Percentiles rank a stretch among this genome's conserved stretches.
These are phyloP conservation scores for Lithophane leautieri DNA, from an alignment of 2,888 invertebrate species.

Conservation along the genomic window DNA sequence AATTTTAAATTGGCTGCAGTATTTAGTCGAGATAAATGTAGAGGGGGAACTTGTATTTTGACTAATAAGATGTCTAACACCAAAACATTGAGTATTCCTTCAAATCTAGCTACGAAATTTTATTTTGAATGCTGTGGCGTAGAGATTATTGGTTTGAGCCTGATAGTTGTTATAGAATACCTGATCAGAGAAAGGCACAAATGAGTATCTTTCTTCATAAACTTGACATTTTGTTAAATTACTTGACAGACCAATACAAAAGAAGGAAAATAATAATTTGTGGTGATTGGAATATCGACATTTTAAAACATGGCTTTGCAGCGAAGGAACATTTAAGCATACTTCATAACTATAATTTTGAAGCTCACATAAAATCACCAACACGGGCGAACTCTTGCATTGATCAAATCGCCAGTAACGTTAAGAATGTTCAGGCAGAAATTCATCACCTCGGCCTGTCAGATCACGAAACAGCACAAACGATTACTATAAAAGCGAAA, in stretches of 20 bases:
- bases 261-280: not conserved
- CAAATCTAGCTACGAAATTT: not conserved
- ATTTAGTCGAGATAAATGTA: no score
- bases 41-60: no score
- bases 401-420: not conserved
- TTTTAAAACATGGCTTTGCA: no score
- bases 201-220: not conserved
- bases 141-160: not conserved
- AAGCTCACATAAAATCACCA: not conserved
- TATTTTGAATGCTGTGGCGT: constrained; percentile 4
- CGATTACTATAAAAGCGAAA: not conserved
- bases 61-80: no score
- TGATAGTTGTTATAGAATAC: constrained; percentile 4
- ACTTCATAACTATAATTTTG: no score
- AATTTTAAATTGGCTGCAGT: no score
- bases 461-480: not conserved
- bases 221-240: no score
- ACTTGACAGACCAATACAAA: no score
- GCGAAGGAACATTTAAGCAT: no score
- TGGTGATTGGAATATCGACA: no score
- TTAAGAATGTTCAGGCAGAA: not conserved
- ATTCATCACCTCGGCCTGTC: not conserved
- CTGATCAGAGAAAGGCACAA: not conserved
- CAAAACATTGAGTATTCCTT: not conserved
- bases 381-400: not conserved